Base-by-base conservation (phyloP, 2,888 invertebrate species). In the Rhaphigaster nebulosa region DNA sequence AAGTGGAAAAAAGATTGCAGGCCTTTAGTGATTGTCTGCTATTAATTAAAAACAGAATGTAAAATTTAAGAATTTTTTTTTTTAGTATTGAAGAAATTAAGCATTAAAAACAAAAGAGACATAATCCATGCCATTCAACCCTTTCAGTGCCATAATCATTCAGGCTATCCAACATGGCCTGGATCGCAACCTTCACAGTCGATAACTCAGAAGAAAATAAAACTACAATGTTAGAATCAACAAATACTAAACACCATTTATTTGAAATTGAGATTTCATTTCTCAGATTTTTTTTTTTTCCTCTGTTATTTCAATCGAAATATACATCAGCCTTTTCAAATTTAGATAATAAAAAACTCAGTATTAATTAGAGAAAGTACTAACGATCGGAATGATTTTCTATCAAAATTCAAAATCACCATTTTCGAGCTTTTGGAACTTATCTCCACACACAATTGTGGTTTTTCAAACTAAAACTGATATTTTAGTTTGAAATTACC, bases 1-100 rank as follows among this genome's bases (percentile, higher is more conserved):
- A n/a, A 84, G 45, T n/a, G 76, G 45, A 45, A 84, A 26, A 76
- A 45, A 84, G 3, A 45, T 84, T 41, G 50, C 84, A 84, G 84
- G 84, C 84, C 84, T 26, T 84, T n/a, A 84, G 41, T 84, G 84
- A 84, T 84, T 84, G 84, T 84, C 84, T 45, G 84, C n/a, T 84
- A n/a, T 84, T 13, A 84, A n/a, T 84, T 13, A 84, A 84, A 41
- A 84, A 84, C 70, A 76, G 34, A 18, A 38, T 20, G 6, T 76
- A 76, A 76, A 76, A 38, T 76, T 29, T 65, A 29, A 65, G 0
- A 65, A 65, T 15, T 23, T 20, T 8, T 60, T 26, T 8, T 52
- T 10, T 15, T 10, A n/a, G 5, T 29, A 60, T n/a, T 12, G n/a
- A 29, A n/a, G 12, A 60, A 60, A 12, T 60, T 12, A 60, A 60